Conservation (phyloP, 2,888 invertebrate species). For the Scaptomyza cyrtandrae region DNA sequence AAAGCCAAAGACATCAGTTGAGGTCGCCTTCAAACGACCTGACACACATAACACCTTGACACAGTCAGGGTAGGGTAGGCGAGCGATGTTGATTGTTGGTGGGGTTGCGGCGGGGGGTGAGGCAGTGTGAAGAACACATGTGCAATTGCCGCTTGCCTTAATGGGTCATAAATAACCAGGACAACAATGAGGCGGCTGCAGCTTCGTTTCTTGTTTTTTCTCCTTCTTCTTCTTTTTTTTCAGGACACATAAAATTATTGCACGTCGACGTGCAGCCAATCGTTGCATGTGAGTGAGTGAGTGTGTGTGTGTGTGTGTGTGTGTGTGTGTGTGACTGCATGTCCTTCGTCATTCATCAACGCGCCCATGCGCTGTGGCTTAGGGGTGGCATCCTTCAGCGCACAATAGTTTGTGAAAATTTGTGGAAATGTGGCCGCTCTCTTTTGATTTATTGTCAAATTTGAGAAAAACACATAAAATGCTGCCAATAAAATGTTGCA, state of each 20-base stretch:
- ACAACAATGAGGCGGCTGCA: constrained; percentile 80
- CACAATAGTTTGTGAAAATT: constrained; percentile 53
- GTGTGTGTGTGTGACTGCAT: constrained; percentile 52
- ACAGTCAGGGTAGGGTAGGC: neutral
- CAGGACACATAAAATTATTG: constrained; percentile 73
- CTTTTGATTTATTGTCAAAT: constrained; percentile 80
- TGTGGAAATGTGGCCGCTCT: constrained; percentile 52
- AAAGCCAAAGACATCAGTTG: constrained; percentile 38
- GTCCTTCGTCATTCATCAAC: constrained; percentile 78
- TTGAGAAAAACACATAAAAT: constrained; percentile 75
- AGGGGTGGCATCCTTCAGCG: constrained; percentile 62
- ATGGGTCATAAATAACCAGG: constrained; percentile 81
- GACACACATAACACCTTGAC: constrained; percentile 65
- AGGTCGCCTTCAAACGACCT: constrained; percentile 49
- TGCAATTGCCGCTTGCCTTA: constrained; percentile 79
- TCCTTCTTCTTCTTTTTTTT: too few relatives aligned
- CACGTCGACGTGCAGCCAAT: constrained; percentile 78
- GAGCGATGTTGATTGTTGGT: neutral
- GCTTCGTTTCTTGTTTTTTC: constrained; percentile 23
- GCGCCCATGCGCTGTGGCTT: constrained; percentile 69
- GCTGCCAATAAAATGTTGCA: constrained; percentile 74
- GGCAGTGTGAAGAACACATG: constrained; percentile 76
- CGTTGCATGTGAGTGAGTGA: constrained; percentile 59
- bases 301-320: constrained; percentile 15
- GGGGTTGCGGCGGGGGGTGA: neutral